Conservation (phyloP, 1,140 invertebrate species). For the Phenacoccus solenopsis region DNA sequence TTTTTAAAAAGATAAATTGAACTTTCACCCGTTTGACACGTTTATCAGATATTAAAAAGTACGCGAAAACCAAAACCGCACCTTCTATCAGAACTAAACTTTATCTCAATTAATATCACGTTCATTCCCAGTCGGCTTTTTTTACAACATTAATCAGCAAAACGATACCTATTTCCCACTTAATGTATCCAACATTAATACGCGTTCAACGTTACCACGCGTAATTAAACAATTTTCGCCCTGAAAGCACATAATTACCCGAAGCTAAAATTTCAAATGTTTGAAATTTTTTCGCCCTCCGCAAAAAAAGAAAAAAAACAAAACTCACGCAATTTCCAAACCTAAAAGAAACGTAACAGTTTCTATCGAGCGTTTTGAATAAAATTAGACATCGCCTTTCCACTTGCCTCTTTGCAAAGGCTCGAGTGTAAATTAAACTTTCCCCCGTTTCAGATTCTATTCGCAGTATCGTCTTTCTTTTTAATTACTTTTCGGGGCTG, state of each 20-base stretch:
- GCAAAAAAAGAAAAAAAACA: background rate
- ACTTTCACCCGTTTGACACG: background rate
- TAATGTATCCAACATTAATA: background rate
- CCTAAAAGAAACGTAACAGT: too few species aligned
- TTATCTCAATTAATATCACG: slow-evolving; percentile 3
- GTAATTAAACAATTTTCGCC: background rate
- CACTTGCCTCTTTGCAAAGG: too few species aligned
- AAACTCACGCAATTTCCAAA: background rate
- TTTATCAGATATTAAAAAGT: background rate
- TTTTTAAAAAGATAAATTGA: background rate
- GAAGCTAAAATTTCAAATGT: background rate
- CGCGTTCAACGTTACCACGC: background rate
- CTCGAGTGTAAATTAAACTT: too few species aligned
- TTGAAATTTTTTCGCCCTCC: too few species aligned
- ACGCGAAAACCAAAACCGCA: background rate
- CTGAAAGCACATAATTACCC: background rate
- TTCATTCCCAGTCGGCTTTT: background rate
- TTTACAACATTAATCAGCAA: background rate
- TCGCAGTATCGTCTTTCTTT: too few species aligned
- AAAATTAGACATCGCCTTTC: too few species aligned
- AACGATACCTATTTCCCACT: background rate
- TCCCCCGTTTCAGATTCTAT: too few species aligned
- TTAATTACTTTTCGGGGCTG: too few species aligned
- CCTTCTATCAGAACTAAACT: background rate
- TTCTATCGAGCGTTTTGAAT: background rate